A percentile compares a stretch with the other conserved stretches of the same genome.
These are phyloP conservation scores for Lepus timidus DNA, from an alignment of 2,113 vertebrate species.

Conservation along the genomic window DNA sequence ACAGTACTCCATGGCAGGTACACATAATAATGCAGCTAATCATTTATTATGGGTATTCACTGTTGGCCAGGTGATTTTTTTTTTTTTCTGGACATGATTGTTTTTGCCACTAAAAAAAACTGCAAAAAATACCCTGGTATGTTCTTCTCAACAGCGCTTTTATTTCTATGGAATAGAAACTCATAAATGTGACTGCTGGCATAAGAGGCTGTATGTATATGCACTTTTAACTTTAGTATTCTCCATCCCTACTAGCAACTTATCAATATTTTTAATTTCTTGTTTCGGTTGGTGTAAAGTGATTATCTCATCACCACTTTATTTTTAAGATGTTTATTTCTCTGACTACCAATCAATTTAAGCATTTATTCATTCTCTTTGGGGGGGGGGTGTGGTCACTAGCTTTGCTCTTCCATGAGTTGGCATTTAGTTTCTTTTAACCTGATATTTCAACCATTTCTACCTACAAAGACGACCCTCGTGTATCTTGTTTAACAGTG, in stretches of 20 bases:
- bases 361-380: not conserved
- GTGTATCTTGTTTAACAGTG: not conserved
- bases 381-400: not conserved
- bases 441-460: not conserved
- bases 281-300: not conserved
- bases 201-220: not conserved
- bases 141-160: not conserved
- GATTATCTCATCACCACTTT: not conserved
- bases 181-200: not conserved
- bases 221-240: not conserved
- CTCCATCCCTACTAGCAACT: not conserved
- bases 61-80: not conserved
- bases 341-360: not conserved
- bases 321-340: not conserved
- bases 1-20: not conserved
- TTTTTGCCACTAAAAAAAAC: not conserved
- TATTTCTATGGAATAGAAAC: not conserved
- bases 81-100: not conserved
- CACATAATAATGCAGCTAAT: not conserved
- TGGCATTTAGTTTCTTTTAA: not conserved
- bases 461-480: not conserved
- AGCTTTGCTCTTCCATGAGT: not conserved
- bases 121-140: not conserved
- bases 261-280: constrained; percentile 1
- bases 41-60: not conserved